Conservation (phyloP, 1,140 invertebrate species). For the Drosophila orena region DNA sequence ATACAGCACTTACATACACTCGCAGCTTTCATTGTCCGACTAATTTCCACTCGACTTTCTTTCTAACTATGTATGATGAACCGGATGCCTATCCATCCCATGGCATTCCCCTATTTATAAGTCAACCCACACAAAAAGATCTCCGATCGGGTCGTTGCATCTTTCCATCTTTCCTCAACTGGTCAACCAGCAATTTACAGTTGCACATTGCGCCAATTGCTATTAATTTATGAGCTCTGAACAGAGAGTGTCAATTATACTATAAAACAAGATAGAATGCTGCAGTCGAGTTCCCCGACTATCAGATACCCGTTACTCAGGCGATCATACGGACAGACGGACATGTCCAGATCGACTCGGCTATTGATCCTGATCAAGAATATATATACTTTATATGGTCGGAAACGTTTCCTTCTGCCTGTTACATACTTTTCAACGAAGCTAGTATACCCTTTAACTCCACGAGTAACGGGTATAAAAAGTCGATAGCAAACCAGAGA, state of each 20-base stretch:
- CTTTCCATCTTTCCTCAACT: constrained; percentile 45
- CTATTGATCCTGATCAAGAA: too few relatives aligned
- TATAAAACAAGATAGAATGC: neutral
- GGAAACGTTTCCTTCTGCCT: too few relatives aligned
- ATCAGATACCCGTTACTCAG: too few relatives aligned
- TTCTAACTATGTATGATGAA: constrained; percentile 45
- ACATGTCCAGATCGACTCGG: too few relatives aligned
- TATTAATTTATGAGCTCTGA: constrained; percentile 47
- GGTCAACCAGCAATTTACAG: constrained; percentile 41
- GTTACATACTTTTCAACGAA: too few relatives aligned
- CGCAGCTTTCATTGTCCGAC: constrained; percentile 34
- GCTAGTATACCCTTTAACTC: too few relatives aligned
- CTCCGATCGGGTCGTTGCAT: constrained; percentile 47
- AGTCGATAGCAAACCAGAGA: constrained; percentile 23
- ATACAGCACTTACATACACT: constrained; percentile 26
- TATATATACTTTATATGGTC: too few relatives aligned
- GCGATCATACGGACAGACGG: too few relatives aligned
- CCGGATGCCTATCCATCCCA: constrained; percentile 18
- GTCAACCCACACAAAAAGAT: constrained; percentile 47
- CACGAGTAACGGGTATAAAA: neutral
- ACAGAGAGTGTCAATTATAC: constrained; percentile 47
- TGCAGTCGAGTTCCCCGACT: too few relatives aligned
- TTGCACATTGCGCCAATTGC: constrained; percentile 49
- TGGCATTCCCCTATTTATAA: constrained; percentile 36
- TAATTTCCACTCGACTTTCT: constrained; percentile 51